Percentiles rank a stretch among this genome's conserved stretches.
These are phyloP conservation scores for Labeo catla DNA, from an alignment of 2,113 vertebrate species.

Conservation along the genomic window DNA sequence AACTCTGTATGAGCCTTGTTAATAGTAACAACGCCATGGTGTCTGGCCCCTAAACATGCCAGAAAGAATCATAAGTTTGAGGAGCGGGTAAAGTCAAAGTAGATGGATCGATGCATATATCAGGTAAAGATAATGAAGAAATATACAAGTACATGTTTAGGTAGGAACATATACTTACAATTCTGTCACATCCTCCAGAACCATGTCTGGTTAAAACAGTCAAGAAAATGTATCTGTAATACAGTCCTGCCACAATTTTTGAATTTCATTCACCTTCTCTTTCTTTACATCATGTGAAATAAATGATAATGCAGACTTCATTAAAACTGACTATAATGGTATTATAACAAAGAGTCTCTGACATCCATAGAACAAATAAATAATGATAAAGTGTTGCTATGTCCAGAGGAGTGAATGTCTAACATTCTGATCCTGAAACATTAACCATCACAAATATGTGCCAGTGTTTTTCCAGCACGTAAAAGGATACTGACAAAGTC, in stretches of 20 bases:
- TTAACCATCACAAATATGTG: not conserved
- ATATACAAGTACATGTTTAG: not conserved
- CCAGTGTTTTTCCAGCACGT: too few species aligned
- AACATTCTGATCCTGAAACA: not conserved
- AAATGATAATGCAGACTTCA: not conserved
- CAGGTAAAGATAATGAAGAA: not conserved
- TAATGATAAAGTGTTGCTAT: not conserved
- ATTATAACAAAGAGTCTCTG: not conserved
- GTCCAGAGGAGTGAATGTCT: not conserved
- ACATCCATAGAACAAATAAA: not conserved
- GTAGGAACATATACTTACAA: conserved; percentile 79
- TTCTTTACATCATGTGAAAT: not conserved
- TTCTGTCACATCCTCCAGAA: conserved; percentile 89
- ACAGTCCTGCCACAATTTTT: not conserved
- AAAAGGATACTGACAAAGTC: conserved; percentile 98
- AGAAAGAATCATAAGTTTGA: not conserved
- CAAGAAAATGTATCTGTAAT: conserved; percentile 63
- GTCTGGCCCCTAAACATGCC: not conserved
- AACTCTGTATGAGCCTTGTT: not conserved
- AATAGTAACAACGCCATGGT: not conserved
- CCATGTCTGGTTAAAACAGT: conserved; percentile 80
- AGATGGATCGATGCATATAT: not conserved
- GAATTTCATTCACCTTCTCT: not conserved
- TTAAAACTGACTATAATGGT: not conserved
- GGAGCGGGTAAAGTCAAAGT: not conserved